Evolutionary conservation across 2,113 vertebrate species (phyloP), one percentile per base, ranked within the genome.

Genomic region (Dinomys branickii): DNA sequence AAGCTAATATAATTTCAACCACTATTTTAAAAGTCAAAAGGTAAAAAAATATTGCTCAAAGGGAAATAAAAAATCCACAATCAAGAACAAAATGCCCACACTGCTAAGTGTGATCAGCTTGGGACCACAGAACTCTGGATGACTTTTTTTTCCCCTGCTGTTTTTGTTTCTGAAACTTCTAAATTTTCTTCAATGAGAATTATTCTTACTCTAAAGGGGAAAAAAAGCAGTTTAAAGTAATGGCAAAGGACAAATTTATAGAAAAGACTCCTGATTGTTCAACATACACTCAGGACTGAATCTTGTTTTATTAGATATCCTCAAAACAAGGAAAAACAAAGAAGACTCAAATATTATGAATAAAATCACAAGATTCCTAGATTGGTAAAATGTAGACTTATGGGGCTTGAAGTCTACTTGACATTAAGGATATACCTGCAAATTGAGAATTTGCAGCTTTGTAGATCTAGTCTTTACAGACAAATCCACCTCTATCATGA

Each of bases 151-250:
- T 5, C 3, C n/a, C 7, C 4, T 52, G 22, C n/a, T 78, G 44
- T 65, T 88, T 90, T 10, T 33, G n/a, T 94, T 83, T 67, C 80
- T 87, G 47, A 93, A 41, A 38, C 90, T 93, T 86, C 30, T 19
- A 87, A 81, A 84, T 26, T 75, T 87, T 78, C 90, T 93, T 96
- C 19, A 63, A 8, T 44, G 20, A 88, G 33, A 41, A 63, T 65
- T 90, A 82, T 73, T 91, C 95, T 89, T 93, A 97, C 58, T 75
- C n/a, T 56, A 75, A 54, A 10, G 6, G 22, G 26, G 63, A 95
- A 78, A 59, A 65, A 73, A 10, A 41, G 10, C 26, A 80, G 91
- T 30, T 86, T 89, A 41, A 33, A 95, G 65, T 77, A 93, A 52
- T 22, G 4, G 24, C 58, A n/a, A 93, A 67, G 47, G 75, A 41